These are phyloP conservation scores for Zeus faber DNA, from an alignment of 2,113 vertebrate species.

Conservation along the genomic window DNA sequence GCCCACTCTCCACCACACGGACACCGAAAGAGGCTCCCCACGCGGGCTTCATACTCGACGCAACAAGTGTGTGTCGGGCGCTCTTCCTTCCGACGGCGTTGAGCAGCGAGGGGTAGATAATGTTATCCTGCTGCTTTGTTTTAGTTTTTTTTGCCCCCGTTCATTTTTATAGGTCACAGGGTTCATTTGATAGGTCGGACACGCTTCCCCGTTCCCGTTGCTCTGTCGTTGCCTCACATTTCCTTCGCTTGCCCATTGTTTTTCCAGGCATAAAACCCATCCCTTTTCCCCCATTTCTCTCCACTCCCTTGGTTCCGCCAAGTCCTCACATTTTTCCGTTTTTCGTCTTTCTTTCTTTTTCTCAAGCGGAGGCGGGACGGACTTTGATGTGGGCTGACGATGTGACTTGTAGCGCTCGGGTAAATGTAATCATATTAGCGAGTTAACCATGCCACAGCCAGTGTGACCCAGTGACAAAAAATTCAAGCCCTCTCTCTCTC, in stretches of 20 bases:
- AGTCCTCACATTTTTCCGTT: too few relatives aligned
- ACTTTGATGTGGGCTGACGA: conserved; percentile 71
- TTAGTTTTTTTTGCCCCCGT: too few relatives aligned
- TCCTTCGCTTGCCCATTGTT: conserved; percentile 24
- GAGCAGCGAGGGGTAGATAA: too few relatives aligned
- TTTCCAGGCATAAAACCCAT: conserved; percentile 48
- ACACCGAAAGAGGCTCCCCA: too few relatives aligned
- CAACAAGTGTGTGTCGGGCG: too few relatives aligned
- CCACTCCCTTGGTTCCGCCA: conserved; percentile 26
- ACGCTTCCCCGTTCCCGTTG: conserved; percentile 29
- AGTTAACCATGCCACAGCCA: conserved; percentile 63
- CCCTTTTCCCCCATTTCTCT: conserved; percentile 19
- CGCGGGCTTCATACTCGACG: too few relatives aligned
- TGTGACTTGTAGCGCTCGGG: conserved; percentile 64
- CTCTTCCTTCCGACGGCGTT: too few relatives aligned
- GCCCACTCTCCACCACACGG: too few relatives aligned
- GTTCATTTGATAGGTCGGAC: conserved; percentile 27
- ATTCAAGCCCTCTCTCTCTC: conserved; percentile 6
- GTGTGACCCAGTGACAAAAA: conserved; percentile 62
- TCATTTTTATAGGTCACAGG: too few relatives aligned
- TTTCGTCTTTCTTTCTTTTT: conserved; percentile 41
- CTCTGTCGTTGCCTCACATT: conserved; percentile 49
- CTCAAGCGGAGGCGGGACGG: conserved; percentile 17
- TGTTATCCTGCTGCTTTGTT: too few relatives aligned
- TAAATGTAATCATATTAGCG: conserved; percentile 72